Evolutionary conservation across 2,888 invertebrate genomes (phyloP).

Genomic region (Achlya flavicornis): DNA sequence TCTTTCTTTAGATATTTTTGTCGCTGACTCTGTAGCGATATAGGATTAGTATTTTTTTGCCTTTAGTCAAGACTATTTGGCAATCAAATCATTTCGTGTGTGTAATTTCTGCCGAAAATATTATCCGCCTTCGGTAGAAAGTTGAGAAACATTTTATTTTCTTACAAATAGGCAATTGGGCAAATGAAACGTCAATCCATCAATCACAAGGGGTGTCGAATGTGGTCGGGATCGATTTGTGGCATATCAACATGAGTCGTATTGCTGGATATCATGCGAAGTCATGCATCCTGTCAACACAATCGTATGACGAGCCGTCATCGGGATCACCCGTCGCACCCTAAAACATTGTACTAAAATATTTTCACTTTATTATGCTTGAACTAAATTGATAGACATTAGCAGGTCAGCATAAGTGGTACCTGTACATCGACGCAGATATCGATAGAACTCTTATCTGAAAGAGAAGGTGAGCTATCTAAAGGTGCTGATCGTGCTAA

Average conservation of each 20-base stretch:
- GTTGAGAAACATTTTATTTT: conserved; percentile 15
- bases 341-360: background rate
- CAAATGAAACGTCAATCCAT: conserved; percentile 50
- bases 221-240: conserved; percentile 48
- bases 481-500: too few species aligned
- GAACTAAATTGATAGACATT: background rate
- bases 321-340: background rate
- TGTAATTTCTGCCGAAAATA: too few species aligned
- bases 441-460: too few species aligned
- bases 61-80: too few species aligned
- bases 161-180: conserved; percentile 38
- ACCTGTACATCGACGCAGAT: too few species aligned
- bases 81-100: too few species aligned
- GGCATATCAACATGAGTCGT: conserved; percentile 41
- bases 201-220: conserved; percentile 48
- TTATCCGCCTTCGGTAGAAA: too few species aligned
- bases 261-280: conserved; percentile 53
- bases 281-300: conserved; percentile 51
- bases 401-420: too few species aligned
- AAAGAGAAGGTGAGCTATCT: too few species aligned
- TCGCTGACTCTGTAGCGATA: too few species aligned
- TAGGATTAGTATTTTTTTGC: too few species aligned
- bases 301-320: conserved; percentile 8
- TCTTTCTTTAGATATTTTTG: too few species aligned
- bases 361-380: background rate